Evolutionary conservation across 2,888 invertebrate genomes (phyloP).

Genomic region (Alloscopus bannaensis): DNA sequence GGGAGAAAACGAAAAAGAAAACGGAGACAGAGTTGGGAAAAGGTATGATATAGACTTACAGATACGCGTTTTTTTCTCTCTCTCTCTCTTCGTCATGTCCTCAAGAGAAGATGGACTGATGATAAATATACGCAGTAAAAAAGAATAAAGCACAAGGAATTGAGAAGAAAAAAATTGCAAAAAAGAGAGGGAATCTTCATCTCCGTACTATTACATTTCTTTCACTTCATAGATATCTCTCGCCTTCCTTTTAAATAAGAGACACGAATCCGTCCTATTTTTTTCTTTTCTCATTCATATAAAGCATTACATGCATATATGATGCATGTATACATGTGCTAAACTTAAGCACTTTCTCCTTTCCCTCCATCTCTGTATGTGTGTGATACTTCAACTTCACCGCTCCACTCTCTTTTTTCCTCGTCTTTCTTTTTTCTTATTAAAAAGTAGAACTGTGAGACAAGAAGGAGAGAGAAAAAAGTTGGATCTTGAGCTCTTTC

Average conservation of each 20-base stretch:
- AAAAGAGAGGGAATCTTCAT: constrained; percentile 13
- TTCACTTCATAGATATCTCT: constrained; percentile 16
- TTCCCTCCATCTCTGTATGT: not conserved
- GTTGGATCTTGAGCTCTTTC: not conserved
- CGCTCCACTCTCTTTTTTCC: not conserved
- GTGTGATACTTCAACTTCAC: constrained; percentile 2
- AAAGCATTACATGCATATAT: not conserved
- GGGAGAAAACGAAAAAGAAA: constrained; percentile 11
- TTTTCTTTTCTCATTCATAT: constrained; percentile 18
- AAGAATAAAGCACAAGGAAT: not conserved
- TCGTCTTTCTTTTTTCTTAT: constrained; percentile 8
- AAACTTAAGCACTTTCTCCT: not conserved
- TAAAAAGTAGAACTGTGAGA: not conserved
- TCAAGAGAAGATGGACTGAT: constrained; percentile 40
- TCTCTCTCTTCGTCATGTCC: not conserved
- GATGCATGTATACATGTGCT: not conserved
- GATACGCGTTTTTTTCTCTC: not conserved
- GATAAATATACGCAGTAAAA: constrained; percentile 16
- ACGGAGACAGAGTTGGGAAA: not conserved
- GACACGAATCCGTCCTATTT: constrained; percentile 48
- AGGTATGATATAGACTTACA: no score
- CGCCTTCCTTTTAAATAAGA: constrained; percentile 47
- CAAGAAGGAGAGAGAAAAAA: constrained; percentile 9
- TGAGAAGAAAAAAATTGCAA: constrained; percentile 31
- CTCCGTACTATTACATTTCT: constrained; percentile 45